Conservation (phyloP, 2,797 vertebrate genomes). For the Threskiornis aethiopicus region DNA sequence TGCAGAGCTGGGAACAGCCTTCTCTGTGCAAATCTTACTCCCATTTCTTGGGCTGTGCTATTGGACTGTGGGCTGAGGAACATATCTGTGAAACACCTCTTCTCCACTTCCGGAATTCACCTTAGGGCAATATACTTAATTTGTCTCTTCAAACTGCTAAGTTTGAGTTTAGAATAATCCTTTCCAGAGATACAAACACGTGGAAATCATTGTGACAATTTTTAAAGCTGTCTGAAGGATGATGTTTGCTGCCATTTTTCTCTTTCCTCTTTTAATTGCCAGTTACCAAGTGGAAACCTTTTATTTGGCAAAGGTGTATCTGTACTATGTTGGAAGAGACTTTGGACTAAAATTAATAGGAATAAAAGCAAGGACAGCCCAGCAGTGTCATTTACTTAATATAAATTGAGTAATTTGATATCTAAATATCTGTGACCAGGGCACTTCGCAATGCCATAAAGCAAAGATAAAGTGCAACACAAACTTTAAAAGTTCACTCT, state of each 20-base stretch:
- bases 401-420: not conserved
- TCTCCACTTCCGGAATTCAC: not conserved
- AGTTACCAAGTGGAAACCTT: not conserved
- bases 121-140: not conserved
- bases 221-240: constrained; percentile 6
- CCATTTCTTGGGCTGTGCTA: not conserved
- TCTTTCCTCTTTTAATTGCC: not conserved
- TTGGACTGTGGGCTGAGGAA: not conserved
- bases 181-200: not conserved
- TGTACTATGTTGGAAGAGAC: not conserved
- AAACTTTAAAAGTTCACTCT: not conserved
- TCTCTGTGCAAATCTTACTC: not conserved
- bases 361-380: not conserved
- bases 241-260: constrained; percentile 9
- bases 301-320: not conserved
- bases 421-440: not conserved
- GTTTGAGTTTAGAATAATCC: not conserved
- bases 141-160: not conserved
- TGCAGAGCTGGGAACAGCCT: not conserved
- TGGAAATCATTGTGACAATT: not conserved
- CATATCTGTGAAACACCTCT: not conserved
- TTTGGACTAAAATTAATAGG: not conserved
- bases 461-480: not conserved
- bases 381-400: not conserved
- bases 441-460: not conserved